These are phyloP conservation scores for Drymonia ruficornis DNA, from an alignment of 2,888 invertebrate species.

Conservation along the genomic window DNA sequence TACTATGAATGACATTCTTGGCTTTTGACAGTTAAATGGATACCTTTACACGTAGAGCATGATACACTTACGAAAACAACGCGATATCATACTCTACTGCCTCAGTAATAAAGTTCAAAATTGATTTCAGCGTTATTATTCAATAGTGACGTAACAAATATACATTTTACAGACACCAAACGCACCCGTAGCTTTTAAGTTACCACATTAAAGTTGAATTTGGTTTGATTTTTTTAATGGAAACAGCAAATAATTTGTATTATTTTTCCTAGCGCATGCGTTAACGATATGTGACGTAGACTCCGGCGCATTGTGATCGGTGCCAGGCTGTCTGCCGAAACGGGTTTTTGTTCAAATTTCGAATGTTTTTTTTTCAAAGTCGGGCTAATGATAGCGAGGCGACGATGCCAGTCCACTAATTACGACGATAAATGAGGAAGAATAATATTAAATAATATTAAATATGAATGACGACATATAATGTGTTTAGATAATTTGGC, in stretches of 20 bases:
- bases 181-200: not conserved
- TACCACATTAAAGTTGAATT: constrained; percentile 10
- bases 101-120: constrained; percentile 29
- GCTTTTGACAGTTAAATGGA: constrained; percentile 73
- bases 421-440: constrained; percentile 25
- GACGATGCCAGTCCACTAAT: constrained; percentile 49
- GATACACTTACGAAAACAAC: constrained; percentile 35
- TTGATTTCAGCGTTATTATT: constrained; percentile 17
- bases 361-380: constrained; percentile 51
- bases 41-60: constrained; percentile 59
- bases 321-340: constrained; percentile 75
- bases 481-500: too few relatives aligned
- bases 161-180: not conserved
- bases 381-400: constrained; percentile 57
- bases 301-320: constrained; percentile 64
- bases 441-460: constrained; percentile 6
- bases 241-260: constrained; percentile 7
- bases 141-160: constrained; percentile 21
- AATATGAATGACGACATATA: not conserved
- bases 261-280: constrained; percentile 50
- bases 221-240: not conserved
- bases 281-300: constrained; percentile 54
- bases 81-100: constrained; percentile 24
- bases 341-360: constrained; percentile 47
- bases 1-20: constrained; percentile 78